Evolutionary conservation across 1,140 invertebrate genomes (phyloP).

Genomic region (Philopotamus ludificatus): DNA sequence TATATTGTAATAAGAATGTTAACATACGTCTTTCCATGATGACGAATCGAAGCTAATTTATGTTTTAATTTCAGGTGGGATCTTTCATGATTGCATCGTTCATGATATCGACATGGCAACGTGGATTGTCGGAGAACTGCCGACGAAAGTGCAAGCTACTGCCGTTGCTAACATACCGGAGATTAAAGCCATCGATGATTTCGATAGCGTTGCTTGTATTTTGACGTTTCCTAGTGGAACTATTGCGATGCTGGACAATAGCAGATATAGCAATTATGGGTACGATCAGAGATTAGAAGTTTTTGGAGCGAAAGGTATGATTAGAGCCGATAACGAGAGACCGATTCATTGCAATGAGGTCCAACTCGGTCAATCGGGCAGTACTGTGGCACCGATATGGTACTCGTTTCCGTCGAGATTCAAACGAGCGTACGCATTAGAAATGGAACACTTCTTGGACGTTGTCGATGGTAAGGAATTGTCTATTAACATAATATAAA

Average conservation of each 20-base stretch:
- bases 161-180: constrained; percentile 60
- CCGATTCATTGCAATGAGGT: constrained; percentile 54
- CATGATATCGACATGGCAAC: constrained; percentile 69
- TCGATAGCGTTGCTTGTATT: constrained; percentile 64
- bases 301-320: constrained; percentile 62
- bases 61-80: constrained; percentile 58
- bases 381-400: constrained; percentile 57
- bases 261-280: constrained; percentile 62
- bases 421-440: constrained; percentile 58
- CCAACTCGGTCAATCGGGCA: constrained; percentile 49
- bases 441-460: constrained; percentile 68
- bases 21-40: too few relatives aligned
- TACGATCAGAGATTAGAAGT: constrained; percentile 73
- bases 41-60: background rate
- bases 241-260: constrained; percentile 65
- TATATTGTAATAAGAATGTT: too few relatives aligned
- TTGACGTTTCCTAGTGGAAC: constrained; percentile 66
- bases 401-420: constrained; percentile 66
- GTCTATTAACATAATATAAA: background rate
- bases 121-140: constrained; percentile 64
- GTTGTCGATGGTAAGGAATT: constrained; percentile 56
- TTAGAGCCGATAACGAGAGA: constrained; percentile 59
- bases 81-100: constrained; percentile 71
- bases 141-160: constrained; percentile 57
- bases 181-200: constrained; percentile 61